A percentile compares a stretch with the other conserved stretches of the same genome.
phyloP scores from a whole-genome alignment of 2,797 vertebrate genomes.

The Ctenopoma kingsleyae region DNA sequence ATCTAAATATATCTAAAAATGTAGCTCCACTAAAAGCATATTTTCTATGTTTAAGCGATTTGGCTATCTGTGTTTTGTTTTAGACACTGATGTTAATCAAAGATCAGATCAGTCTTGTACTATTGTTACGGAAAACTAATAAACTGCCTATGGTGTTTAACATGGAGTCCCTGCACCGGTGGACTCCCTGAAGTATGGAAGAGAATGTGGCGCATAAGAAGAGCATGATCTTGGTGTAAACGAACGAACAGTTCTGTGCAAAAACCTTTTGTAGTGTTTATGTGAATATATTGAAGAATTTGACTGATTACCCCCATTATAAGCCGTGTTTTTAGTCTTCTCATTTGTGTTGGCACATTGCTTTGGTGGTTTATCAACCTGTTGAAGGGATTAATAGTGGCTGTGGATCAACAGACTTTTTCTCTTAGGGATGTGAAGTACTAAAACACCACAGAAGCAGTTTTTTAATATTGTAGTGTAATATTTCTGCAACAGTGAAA shows the following conservation, averaged over 20 bases:
- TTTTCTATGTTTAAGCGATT: background rate
- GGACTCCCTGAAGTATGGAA: background rate
- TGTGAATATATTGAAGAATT: no score
- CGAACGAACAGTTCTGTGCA: background rate
- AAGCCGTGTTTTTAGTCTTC: no score
- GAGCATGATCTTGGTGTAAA: background rate
- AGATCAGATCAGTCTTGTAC: background rate
- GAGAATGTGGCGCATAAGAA: no score
- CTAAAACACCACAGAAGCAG: background rate
- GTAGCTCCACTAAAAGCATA: background rate
- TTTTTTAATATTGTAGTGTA: background rate
- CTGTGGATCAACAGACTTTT: background rate
- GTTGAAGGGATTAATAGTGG: no score
- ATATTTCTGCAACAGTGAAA: background rate
- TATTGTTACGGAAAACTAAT: background rate
- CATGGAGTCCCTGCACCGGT: background rate
- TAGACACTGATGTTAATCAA: background rate
- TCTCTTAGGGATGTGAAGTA: background rate
- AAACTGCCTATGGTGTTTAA: background rate
- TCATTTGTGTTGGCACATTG: no score
- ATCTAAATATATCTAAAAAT: no score
- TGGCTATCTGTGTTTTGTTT: background rate
- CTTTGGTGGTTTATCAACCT: background rate
- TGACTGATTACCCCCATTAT: no score
- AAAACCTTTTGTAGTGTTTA: background rate